phyloP scores from a whole-genome alignment of 2,888 invertebrate genomes.

The Prenolepis imparis region DNA sequence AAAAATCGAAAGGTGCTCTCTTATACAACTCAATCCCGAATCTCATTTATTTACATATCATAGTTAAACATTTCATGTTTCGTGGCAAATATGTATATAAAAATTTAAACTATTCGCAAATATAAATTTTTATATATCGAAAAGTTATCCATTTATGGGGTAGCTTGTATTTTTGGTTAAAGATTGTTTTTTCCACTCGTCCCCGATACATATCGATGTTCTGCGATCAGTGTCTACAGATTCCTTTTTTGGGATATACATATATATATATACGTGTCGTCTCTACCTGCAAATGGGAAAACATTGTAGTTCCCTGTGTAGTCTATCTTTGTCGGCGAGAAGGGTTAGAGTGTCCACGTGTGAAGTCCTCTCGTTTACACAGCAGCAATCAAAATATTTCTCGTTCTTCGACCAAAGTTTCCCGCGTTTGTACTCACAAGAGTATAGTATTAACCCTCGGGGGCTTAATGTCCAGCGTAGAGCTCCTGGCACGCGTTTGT shows the following conservation, averaged over 20 bases:
- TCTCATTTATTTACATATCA: constrained; percentile 44
- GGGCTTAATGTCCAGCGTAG: constrained; percentile 46
- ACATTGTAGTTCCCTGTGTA: constrained; percentile 22
- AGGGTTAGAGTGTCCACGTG: constrained; percentile 55
- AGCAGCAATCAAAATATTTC: constrained; percentile 57
- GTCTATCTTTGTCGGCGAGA: constrained; percentile 34
- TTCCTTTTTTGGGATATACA: neutral
- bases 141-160: neutral
- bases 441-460: constrained; percentile 49
- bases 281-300: constrained; percentile 54
- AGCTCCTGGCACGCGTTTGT: constrained; percentile 46
- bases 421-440: constrained; percentile 51
- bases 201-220: neutral
- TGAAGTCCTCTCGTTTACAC: constrained; percentile 57
- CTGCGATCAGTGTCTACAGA: neutral
- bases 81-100: constrained; percentile 48
- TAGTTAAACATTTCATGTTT: constrained; percentile 45
- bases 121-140: constrained; percentile 14
- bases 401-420: constrained; percentile 54
- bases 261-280: neutral
- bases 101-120: constrained; percentile 47
- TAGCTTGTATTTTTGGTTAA: constrained; percentile 26
- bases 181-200: neutral
- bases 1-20: constrained; percentile 40
- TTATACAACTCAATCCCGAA: constrained; percentile 21